Evolutionary conservation across 2,888 invertebrate species (phyloP), one percentile per base, ranked within the genome.

Genomic region (Amiota minor): DNA sequence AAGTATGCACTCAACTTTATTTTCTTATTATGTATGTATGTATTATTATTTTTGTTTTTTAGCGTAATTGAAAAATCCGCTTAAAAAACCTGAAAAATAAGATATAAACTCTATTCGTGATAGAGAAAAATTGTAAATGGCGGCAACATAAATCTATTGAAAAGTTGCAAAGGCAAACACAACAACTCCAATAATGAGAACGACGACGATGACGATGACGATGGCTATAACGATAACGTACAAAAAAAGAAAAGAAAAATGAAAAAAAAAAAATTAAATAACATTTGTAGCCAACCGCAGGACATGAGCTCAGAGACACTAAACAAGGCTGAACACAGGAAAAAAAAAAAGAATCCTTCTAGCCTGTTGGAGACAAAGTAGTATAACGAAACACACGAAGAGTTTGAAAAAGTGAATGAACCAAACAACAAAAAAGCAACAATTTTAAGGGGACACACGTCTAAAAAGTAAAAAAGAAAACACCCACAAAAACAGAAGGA

Each of bases 31-130:
- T 35, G 35, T 35, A 35, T 23, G 3, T 23, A 2, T 2, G 1
- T 23, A 23, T 23, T 23, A 23, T 23, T 23, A 23, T 23, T 35
- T 35, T 6, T 35, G 2, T 11, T 50, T 20, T 67, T 49, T 59
- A 59, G 14, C 67, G 78, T 80, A 80, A 80, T 80, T 80, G 80
- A 80, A 80, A 80, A 80, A 75, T 77, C 49, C 72, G 76, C 80
- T 80, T 75, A 74, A 72, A 74, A 73, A 65, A 20, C 45, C 18
- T 6, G 45, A 64, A 70, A 68, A 78, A 76, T 73, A 76, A 75
- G 76, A 64, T 71, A 64, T 71, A 71, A 74, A 75, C 74, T 77
- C 35, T 35, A 35, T 35, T 73, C 45, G 59, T 47, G 70, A 71
- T 53, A n/a, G 59, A 64, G 71, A 71, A 71, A 71, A 35, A 61